Evolutionary conservation across 2,888 invertebrate genomes (phyloP).

Genomic region (Sinopyrophorus schimmeli): DNA sequence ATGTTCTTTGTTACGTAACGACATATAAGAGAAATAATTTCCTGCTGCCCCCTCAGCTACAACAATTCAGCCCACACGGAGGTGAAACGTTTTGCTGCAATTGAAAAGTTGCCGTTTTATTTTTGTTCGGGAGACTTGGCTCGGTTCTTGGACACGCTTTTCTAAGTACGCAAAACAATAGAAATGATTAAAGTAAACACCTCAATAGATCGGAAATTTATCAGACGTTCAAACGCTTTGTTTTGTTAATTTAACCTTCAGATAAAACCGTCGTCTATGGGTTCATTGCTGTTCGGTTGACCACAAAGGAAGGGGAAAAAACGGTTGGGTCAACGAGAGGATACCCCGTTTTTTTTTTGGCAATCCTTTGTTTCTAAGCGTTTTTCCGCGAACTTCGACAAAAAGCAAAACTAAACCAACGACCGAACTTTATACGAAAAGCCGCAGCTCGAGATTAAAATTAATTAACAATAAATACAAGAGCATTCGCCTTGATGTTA

Average conservation of each 20-base stretch:
- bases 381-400: no score
- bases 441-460: no score
- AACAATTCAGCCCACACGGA: conserved; percentile 9
- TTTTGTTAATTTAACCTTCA: conserved; percentile 9
- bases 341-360: no score
- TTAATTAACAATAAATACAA: no score
- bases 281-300: conserved; percentile 1
- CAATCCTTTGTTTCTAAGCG: no score
- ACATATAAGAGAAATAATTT: conserved; percentile 4
- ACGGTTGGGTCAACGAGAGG: no score
- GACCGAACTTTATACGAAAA: no score
- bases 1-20: conserved; percentile 13
- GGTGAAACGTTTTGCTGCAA: no score
- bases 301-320: conserved; percentile 1
- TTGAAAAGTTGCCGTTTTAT: background rate
- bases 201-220: background rate
- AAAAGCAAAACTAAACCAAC: no score
- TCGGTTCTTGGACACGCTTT: background rate
- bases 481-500: no score
- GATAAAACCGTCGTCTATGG: background rate
- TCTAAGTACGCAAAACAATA: background rate
- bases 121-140: background rate
- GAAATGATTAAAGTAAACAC: background rate
- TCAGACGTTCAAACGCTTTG: conserved; percentile 7
- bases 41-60: conserved; percentile 17